Conservation (phyloP, 2,113 vertebrate species). For the Pholis gunnellus region DNA sequence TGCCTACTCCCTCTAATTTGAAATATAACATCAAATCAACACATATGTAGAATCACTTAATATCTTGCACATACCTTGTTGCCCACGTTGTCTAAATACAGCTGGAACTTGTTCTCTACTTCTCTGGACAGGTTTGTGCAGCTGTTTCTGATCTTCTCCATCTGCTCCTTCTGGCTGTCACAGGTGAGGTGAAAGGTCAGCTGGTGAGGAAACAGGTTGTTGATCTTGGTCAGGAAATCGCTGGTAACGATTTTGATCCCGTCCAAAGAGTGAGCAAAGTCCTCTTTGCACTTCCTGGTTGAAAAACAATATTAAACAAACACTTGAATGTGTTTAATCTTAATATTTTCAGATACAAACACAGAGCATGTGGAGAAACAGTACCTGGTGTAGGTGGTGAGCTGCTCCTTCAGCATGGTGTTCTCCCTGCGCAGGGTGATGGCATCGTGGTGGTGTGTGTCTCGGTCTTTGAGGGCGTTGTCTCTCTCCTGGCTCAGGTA, state of each 20-base stretch:
- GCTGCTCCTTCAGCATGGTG: slow-evolving; percentile 68
- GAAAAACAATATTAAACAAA: neutral
- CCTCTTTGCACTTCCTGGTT: slow-evolving; percentile 82
- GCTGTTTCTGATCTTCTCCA: slow-evolving; percentile 72
- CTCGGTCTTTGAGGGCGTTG: slow-evolving; percentile 62
- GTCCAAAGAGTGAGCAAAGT: slow-evolving; percentile 78
- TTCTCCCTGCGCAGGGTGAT: slow-evolving; percentile 66
- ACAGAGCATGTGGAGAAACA: neutral
- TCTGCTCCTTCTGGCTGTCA: slow-evolving; percentile 73
- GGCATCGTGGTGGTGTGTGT: slow-evolving; percentile 30
- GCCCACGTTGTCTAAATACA: slow-evolving; percentile 75
- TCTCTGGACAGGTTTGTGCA: slow-evolving; percentile 80
- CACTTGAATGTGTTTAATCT: accelerated
- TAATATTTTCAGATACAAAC: neutral
- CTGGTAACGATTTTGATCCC: slow-evolving; percentile 81
- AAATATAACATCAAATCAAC: neutral
- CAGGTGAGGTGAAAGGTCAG: slow-evolving; percentile 84
- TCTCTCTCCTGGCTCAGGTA: slow-evolving; percentile 72
- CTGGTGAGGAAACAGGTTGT: slow-evolving; percentile 77
- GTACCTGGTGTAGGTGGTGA: slow-evolving; percentile 71
- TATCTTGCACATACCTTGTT: slow-evolving; percentile 55
- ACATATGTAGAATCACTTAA: neutral
- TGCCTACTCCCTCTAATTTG: neutral
- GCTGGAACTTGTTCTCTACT: slow-evolving; percentile 80
- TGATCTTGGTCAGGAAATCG: slow-evolving; percentile 79